Evolutionary conservation across 2,888 invertebrate genomes (phyloP), one percentile per base, ranked within the genome.

Genomic region (Gymnosoma rotundatum): DNA sequence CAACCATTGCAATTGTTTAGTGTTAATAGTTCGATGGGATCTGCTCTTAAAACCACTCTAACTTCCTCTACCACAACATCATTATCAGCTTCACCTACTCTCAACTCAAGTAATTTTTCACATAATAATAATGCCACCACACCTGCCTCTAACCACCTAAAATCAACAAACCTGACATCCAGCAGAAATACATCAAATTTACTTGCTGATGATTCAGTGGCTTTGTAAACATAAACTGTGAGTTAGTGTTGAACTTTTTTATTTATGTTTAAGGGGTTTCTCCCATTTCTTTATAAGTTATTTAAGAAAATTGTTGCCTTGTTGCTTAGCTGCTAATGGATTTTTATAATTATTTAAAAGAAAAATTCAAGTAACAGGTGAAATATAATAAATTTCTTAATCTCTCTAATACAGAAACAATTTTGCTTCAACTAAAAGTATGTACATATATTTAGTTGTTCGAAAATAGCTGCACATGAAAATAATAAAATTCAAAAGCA

Each of bases 1-100:
- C 90, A 66, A 25, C 72, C 73, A 89, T 48, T 72, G 60, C 81
- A 78, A 78, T 61, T 61, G 48, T 64, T 70, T 61, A 70, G 78
- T 48, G 42, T 61, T 54, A 83, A 72, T 67, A 72, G 72, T 72
- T 72, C 80, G 18, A 60, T 79, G 48, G 75, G 60, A 52, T 25
- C 73, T 48, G 48, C 36, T 38, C 36, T 52, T 45, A 79, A 60
- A 38, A 76, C 83, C 66, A 60, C 52, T 38, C 50, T 58, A 36
- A 64, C 50, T 63, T 61, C 61, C 48, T 66, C 82, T 74, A 75
- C 78, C 75, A 60, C 81, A 70, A 76, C 58, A 82, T 45, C 67
- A 70, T 69, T 76, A 63, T 74, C 76, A 69, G 45, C 72, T 12
- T 73, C 80, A 80, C 69, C 80, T 64, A 82, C 45, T 38, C n/a